Percentiles rank a stretch among this genome's conserved stretches.
Conservation (phyloP, 1,140 invertebrate genomes). For the Mamestra configurata region DNA sequence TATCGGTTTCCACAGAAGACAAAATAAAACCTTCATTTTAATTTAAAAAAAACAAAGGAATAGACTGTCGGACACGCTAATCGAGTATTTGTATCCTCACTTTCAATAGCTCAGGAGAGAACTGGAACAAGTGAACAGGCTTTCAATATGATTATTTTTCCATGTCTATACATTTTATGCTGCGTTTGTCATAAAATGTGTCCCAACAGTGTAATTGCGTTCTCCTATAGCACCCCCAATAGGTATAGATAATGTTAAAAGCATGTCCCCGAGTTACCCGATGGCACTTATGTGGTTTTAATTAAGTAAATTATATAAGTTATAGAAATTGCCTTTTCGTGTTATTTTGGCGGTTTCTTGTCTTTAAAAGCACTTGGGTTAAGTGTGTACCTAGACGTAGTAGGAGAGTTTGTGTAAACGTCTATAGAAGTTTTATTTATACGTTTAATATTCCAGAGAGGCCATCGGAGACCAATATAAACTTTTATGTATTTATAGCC, state of each 20-base stretch:
- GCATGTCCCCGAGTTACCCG: slow-evolving; percentile 48
- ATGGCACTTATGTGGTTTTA: slow-evolving; percentile 63
- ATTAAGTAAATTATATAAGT: slow-evolving; percentile 63
- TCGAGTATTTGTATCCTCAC: background rate
- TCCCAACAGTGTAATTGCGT: slow-evolving; percentile 50
- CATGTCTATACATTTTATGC: slow-evolving; percentile 47
- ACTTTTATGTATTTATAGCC: slow-evolving; percentile 21
- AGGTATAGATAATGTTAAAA: slow-evolving; percentile 49
- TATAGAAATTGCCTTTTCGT: slow-evolving; percentile 52
- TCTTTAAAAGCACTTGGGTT: slow-evolving; percentile 23
- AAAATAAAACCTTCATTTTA: background rate
- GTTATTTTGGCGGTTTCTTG: slow-evolving; percentile 14
- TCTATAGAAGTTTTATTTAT: slow-evolving; percentile 10
- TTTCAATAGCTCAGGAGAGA: slow-evolving; percentile 8
- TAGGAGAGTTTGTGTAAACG: background rate
- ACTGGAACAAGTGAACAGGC: slow-evolving; percentile 10
- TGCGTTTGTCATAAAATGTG: slow-evolving; percentile 46
- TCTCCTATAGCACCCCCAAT: slow-evolving; percentile 34
- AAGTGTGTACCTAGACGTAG: background rate
- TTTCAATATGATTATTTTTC: slow-evolving; percentile 59
- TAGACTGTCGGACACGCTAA: background rate
- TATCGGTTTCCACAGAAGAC: background rate
- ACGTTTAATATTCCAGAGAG: slow-evolving; percentile 25
- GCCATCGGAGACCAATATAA: slow-evolving; percentile 9
- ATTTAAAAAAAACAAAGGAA: background rate